These are phyloP conservation scores for Simalia tracyae DNA, from an alignment of 2,797 vertebrate genomes.

Conservation along the genomic window DNA sequence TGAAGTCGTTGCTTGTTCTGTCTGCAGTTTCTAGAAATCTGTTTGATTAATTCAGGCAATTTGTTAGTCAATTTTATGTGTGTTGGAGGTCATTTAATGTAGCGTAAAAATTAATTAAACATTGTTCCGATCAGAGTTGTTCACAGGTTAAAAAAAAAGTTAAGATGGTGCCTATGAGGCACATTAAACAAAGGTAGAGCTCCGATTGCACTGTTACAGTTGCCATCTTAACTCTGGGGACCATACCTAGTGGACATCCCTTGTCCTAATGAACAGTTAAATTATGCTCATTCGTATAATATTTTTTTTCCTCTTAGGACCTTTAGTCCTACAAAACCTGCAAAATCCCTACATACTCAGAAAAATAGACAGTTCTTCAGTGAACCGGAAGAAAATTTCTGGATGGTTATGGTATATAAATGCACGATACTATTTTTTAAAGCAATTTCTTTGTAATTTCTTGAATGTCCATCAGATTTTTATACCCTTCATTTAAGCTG, in stretches of 20 bases:
- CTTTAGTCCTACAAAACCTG: conserved; percentile 95
- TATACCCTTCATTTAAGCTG: not conserved
- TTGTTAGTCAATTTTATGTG: not conserved
- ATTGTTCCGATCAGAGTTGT: not conserved
- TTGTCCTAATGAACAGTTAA: not conserved
- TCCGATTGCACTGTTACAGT: no score
- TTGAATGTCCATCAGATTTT: conserved; percentile 11
- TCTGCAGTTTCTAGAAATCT: not conserved
- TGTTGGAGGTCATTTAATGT: not conserved
- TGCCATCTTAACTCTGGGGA: no score
- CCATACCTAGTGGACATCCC: not conserved
- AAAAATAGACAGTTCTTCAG: conserved; percentile 98
- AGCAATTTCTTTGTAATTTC: not conserved
- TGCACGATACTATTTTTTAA: conserved; percentile 13
- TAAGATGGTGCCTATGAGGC: no score
- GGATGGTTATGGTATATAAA: conserved; percentile 95
- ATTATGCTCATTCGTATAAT: not conserved
- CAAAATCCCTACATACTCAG: conserved; percentile 97
- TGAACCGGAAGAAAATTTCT: conserved; percentile 94
- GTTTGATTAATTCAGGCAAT: not conserved
- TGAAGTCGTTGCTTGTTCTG: no score
- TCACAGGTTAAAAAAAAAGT: no score
- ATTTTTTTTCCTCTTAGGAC: conserved; percentile 78
- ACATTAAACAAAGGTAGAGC: no score
- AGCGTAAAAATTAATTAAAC: not conserved